Conservation (phyloP, 2,888 invertebrate genomes). For the Epicampocera succincta region DNA sequence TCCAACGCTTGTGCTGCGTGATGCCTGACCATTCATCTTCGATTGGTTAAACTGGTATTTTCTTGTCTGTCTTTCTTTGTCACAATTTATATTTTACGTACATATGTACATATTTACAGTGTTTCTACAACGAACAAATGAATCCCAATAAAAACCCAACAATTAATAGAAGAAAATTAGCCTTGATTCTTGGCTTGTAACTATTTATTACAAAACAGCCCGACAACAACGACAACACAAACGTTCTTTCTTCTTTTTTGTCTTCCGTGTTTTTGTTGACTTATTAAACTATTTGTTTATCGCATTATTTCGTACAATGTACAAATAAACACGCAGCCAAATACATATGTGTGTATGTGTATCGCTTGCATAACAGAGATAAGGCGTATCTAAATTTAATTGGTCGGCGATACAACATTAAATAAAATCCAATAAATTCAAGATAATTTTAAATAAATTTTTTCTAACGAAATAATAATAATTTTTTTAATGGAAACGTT, state of each 20-base stretch:
- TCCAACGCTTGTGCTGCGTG: no score
- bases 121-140: background rate
- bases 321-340: no score
- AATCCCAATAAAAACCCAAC: slow-evolving; percentile 15
- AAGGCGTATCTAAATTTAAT: no score
- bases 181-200: slow-evolving; percentile 47
- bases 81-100: background rate
- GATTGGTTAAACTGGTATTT: background rate
- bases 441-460: no score
- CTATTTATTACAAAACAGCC: slow-evolving; percentile 30
- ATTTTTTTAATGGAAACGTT: no score
- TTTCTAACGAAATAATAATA: no score
- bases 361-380: no score
- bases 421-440: no score
- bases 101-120: background rate
- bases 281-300: slow-evolving; percentile 18
- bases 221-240: background rate
- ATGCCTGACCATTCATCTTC: background rate
- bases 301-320: background rate
- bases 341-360: no score
- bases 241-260: slow-evolving; percentile 16
- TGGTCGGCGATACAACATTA: no score
- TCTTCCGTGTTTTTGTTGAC: slow-evolving; percentile 2
- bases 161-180: slow-evolving; percentile 28
- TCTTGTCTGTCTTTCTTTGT: background rate